phyloP scores from a whole-genome alignment of 2,113 vertebrate species.

The Scalopus aquaticus region DNA sequence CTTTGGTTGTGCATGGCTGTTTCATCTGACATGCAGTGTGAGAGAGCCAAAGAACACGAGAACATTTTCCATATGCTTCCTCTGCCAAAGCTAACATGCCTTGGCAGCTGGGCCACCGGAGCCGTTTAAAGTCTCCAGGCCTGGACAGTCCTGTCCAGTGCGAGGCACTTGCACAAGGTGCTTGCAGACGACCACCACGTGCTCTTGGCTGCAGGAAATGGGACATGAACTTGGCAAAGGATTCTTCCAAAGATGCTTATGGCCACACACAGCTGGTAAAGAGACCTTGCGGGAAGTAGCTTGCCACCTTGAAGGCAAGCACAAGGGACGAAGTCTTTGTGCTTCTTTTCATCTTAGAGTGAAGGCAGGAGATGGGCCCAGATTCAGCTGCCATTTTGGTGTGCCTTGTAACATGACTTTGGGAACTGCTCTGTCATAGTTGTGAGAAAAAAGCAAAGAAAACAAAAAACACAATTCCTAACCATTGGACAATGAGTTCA shows the following conservation, averaged over 20 bases:
- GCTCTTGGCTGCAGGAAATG: background rate
- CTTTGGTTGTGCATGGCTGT: conserved; percentile 40
- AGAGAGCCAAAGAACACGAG: conserved; percentile 59
- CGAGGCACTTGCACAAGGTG: background rate
- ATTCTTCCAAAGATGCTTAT: background rate
- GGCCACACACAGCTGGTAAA: background rate
- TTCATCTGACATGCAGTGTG: conserved; percentile 56
- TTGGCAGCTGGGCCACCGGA: background rate
- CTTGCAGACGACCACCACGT: background rate
- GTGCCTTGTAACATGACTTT: background rate
- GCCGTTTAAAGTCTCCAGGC: background rate
- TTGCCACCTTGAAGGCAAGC: background rate
- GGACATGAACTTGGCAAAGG: background rate
- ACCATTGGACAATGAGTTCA: background rate
- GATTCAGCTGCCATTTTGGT: background rate
- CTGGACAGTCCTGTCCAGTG: background rate
- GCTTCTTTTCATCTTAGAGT: background rate
- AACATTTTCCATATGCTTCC: conserved; percentile 50
- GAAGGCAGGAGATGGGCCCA: background rate
- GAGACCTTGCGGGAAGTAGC: background rate
- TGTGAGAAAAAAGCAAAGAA: background rate
- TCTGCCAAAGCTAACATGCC: conserved; percentile 53
- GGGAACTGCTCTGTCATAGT: background rate
- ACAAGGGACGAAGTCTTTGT: background rate
- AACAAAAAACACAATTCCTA: background rate